Percentiles rank a stretch among this genome's conserved stretches.
phyloP scores from a whole-genome alignment of 2,888 invertebrate genomes.

The Phyllotreta striolata region DNA sequence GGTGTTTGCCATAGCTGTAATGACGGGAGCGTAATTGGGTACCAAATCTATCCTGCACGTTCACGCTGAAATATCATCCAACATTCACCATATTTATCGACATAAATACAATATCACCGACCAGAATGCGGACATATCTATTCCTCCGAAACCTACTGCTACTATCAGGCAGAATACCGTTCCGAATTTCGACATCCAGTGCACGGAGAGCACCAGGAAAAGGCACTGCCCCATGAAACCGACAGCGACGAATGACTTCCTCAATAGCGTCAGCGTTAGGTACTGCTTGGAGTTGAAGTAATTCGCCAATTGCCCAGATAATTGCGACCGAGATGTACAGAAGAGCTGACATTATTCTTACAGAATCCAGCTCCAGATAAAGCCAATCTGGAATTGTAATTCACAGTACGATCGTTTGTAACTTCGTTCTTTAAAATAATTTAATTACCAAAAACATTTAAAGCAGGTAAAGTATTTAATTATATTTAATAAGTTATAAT shows the following conservation, averaged over 20 bases:
- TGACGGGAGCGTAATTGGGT: slow-evolving; percentile 44
- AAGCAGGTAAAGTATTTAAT: no score
- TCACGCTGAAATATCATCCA: slow-evolving; percentile 39
- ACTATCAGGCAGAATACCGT: slow-evolving; percentile 40
- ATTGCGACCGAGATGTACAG: slow-evolving; percentile 88
- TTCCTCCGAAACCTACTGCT: slow-evolving; percentile 39
- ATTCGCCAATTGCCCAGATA: slow-evolving; percentile 86
- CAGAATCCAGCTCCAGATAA: slow-evolving; percentile 75
- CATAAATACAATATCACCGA: no score
- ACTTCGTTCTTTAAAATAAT: no score
- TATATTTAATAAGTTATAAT: no score
- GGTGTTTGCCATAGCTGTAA: slow-evolving; percentile 45
- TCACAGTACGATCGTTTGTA: no score
- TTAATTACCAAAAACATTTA: no score
- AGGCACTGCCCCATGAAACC: slow-evolving; percentile 81
- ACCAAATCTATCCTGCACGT: slow-evolving; percentile 46
- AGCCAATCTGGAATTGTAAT: slow-evolving; percentile 68
- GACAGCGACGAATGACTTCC: slow-evolving; percentile 72
- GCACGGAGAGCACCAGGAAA: slow-evolving; percentile 85
- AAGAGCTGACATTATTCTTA: slow-evolving; percentile 84
- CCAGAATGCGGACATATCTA: slow-evolving; percentile 42
- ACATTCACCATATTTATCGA: not conserved
- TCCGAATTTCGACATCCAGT: slow-evolving; percentile 67
- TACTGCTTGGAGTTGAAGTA: slow-evolving; percentile 70
- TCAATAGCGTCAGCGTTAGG: slow-evolving; percentile 76